phyloP scores from a whole-genome alignment of 2,797 vertebrate species.

The Xenentodon cancila region DNA sequence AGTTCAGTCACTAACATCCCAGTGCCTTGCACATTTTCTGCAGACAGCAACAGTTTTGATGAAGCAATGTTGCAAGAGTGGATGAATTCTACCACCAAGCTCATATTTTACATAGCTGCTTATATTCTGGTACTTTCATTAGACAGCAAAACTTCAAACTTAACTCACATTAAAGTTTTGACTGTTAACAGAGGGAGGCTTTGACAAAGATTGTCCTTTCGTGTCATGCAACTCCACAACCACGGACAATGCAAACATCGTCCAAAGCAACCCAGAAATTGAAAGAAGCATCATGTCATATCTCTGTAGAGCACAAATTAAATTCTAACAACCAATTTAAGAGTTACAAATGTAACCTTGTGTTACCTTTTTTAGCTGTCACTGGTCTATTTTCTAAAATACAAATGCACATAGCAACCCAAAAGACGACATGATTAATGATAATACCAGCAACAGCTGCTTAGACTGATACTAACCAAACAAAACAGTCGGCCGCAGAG shows the following conservation, averaged over 20 bases:
- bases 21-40: constrained; percentile 8
- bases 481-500: constrained; percentile 27
- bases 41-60: constrained; percentile 35
- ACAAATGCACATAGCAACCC: constrained; percentile 38
- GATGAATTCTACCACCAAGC: background rate
- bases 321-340: constrained; percentile 39
- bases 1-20: background rate
- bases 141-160: constrained; percentile 49
- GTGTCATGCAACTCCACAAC: constrained; percentile 8
- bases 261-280: constrained; percentile 40
- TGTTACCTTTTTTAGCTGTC: constrained; percentile 35
- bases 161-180: constrained; percentile 33
- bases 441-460: constrained; percentile 44
- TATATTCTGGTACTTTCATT: constrained; percentile 24
- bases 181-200: constrained; percentile 24
- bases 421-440: constrained; percentile 39
- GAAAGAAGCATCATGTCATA: constrained; percentile 54
- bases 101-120: constrained; percentile 30
- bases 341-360: constrained; percentile 26
- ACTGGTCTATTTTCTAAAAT: constrained; percentile 12
- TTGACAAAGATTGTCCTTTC: constrained; percentile 19
- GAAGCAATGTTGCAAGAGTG: constrained; percentile 30
- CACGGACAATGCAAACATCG: constrained; percentile 33
- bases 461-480: constrained; percentile 30
- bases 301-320: constrained; percentile 36